Base-by-base conservation (phyloP, 2,888 invertebrate genomes). In the Leistus spinibarbis region DNA sequence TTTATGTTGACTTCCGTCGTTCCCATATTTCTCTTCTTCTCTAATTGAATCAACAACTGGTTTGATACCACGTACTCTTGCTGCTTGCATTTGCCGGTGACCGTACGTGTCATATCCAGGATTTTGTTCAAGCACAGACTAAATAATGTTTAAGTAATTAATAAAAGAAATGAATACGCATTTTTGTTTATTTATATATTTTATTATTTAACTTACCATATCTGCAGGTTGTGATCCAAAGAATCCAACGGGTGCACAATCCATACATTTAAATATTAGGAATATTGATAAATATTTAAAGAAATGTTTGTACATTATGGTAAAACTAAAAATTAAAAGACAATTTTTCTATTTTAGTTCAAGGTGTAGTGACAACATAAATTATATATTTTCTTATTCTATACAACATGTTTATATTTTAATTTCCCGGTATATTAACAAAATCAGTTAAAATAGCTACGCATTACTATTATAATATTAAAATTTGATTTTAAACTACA, bases 21-120 rank as follows among this genome's bases (percentile, higher is more conserved):
- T 87, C 1, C 87, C 87, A 76, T 86, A 87, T 76, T 86, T 87
- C 1, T 87, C 86, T 54, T 86, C 81, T 70, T 86, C 86, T 16
- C 77, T 80, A 62, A 86, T 85, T 20, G 82, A 81, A 76, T 87
- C 87, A 17, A 87, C 82, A 17, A 87, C 78, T 0, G 87, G 86
- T 13, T 81, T 60, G 13, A 73, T 67, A 13, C 67, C 73, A 22
- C 73, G 67, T 53, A 62, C n/a, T 60, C 40, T 67, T n/a, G 73
- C 73, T 10, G 13, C 60, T 73, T 67, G n/a, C 67, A 60, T 66
- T 40, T 73, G 73, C 23, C 62, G 73, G 17, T 73, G 73, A 17
- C 67, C 73, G n/a, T 57, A 66, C 3, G 72, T 72, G 17, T 23
- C 64, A 20, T 72, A 72, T 9, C 72, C 72, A 7, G 72, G 72